Conservation (phyloP, 1,140 invertebrate species). For the Ostrea denselamellosa region DNA sequence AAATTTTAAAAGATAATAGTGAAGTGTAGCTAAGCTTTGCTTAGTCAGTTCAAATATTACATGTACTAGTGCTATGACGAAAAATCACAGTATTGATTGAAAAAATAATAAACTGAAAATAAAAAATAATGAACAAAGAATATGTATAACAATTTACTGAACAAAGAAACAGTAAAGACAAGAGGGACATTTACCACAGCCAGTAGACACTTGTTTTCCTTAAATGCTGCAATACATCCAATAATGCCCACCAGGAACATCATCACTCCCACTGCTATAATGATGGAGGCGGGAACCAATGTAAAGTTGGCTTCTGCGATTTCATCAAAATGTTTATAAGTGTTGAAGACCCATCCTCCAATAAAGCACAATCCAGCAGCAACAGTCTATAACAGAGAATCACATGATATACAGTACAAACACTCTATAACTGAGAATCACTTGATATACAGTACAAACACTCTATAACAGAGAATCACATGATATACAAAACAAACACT, state of each 20-base stretch:
- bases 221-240: conserved; percentile 92
- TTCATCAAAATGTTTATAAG: conserved; percentile 74
- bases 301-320: conserved; percentile 70
- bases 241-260: conserved; percentile 92
- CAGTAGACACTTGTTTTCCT: conserved; percentile 91
- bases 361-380: conserved; percentile 73
- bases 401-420: too few relatives aligned
- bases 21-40: too few relatives aligned
- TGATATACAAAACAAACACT: too few relatives aligned
- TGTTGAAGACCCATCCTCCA: conserved; percentile 74
- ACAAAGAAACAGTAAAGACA: too few relatives aligned
- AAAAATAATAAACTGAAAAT: too few relatives aligned
- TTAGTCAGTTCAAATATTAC: too few relatives aligned
- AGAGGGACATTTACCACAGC: conserved; percentile 83
- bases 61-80: too few relatives aligned
- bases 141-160: too few relatives aligned
- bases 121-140: too few relatives aligned
- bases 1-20: too few relatives aligned
- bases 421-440: too few relatives aligned
- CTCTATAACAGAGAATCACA: conserved; percentile 63
- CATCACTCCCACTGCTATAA: conserved; percentile 87
- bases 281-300: conserved; percentile 79
- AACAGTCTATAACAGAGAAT: conserved; percentile 66
- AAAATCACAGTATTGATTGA: too few relatives aligned
- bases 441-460: conserved; percentile 40